Conservation (phyloP, 1,140 invertebrate species). For the Rhopalosiphum padi region DNA sequence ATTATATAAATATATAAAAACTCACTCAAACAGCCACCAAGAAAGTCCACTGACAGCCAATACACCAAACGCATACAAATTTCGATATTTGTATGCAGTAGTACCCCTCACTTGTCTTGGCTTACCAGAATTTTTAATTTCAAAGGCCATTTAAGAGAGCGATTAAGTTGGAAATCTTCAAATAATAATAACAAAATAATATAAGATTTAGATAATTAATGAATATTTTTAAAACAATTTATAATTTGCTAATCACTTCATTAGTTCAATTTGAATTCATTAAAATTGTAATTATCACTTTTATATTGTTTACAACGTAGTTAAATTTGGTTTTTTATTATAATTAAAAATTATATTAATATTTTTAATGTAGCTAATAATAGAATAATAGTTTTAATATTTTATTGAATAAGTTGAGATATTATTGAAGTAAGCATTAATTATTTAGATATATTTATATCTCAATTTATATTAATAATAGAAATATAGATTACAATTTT, state of each 20-base stretch:
- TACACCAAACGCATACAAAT: slow-evolving; percentile 51
- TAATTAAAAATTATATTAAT: background rate
- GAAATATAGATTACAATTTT: background rate
- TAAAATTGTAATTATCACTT: background rate
- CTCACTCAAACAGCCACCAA: slow-evolving; percentile 52
- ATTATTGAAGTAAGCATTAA: too few species aligned
- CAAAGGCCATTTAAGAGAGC: slow-evolving; percentile 42
- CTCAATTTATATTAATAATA: background rate
- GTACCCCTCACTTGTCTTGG: slow-evolving; percentile 56
- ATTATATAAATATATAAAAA: slow-evolving; percentile 14
- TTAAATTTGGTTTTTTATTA: background rate
- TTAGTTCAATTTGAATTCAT: background rate
- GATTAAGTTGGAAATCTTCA: background rate
- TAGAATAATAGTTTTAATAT: background rate
- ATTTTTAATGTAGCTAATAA: background rate
- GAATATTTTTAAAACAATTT: background rate
- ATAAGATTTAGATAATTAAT: background rate
- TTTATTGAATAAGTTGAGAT: too few species aligned
- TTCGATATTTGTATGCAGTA: slow-evolving; percentile 53
- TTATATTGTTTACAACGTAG: background rate
- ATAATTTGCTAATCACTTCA: background rate
- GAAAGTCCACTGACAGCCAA: slow-evolving; percentile 46
- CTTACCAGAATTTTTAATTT: slow-evolving; percentile 43
- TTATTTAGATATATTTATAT: background rate
- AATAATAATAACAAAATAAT: slow-evolving; percentile 36